These are phyloP conservation scores for Diuraphis noxia DNA, from an alignment of 1,140 invertebrate genomes.

Conservation along the genomic window DNA sequence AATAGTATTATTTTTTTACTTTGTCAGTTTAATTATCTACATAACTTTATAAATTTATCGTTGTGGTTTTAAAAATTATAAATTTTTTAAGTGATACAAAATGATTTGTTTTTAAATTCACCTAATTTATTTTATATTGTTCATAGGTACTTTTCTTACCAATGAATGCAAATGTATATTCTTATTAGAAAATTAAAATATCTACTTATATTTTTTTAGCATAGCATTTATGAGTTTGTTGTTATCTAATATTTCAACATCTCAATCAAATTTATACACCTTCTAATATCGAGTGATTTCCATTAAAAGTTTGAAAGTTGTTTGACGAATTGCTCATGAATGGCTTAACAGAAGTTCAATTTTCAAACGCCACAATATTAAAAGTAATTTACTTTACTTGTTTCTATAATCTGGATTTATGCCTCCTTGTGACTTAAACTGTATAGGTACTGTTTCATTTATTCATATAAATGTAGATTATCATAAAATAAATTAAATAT, in stretches of 20 bases:
- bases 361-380: not conserved
- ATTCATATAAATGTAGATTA: slow-evolving; percentile 10
- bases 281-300: not conserved
- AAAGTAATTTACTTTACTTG: slow-evolving; percentile 9
- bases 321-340: not conserved
- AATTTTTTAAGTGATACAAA: not conserved
- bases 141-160: not conserved
- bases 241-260: not conserved
- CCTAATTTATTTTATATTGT: not conserved
- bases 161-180: not conserved
- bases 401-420: slow-evolving; percentile 39
- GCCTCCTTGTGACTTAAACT: not conserved
- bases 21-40: not conserved
- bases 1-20: not conserved
- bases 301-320: slow-evolving; percentile 18
- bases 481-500: slow-evolving; percentile 7
- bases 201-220: not conserved
- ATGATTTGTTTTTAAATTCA: not conserved
- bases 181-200: not conserved
- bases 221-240: not conserved
- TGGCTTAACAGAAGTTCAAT: not conserved
- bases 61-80: not conserved
- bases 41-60: not conserved
- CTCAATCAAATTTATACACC: not conserved
- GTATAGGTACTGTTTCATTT: not conserved